phyloP scores from a whole-genome alignment of 92 coral and sea anemone species.

The Muricea muricata region DNA sequence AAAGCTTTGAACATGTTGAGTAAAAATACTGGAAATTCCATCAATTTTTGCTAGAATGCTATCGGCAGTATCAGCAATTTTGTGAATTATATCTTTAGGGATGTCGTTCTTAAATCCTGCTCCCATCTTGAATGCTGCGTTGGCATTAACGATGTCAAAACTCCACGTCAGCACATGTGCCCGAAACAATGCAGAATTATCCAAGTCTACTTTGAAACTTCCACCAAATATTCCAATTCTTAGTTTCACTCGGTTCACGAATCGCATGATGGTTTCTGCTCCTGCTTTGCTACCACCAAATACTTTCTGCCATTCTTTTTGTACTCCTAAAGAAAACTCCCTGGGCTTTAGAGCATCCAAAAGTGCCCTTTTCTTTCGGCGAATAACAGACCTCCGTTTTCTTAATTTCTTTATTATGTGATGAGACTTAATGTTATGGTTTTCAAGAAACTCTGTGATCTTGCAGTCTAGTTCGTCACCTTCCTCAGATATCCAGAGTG shows the following conservation, averaged over 20 bases:
- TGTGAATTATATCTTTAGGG: slow-evolving; percentile 92
- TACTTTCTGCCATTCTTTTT: slow-evolving; percentile 63
- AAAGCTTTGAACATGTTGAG: slow-evolving; percentile 71
- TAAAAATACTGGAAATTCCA: slow-evolving; percentile 73
- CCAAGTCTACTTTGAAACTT: slow-evolving; percentile 77
- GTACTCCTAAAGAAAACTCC: slow-evolving; percentile 71
- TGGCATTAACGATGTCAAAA: slow-evolving; percentile 73
- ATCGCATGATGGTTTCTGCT: slow-evolving; percentile 73
- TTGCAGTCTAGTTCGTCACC: slow-evolving; percentile 73
- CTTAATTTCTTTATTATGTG: slow-evolving; percentile 51
- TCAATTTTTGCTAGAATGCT: slow-evolving; percentile 70
- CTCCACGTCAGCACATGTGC: slow-evolving; percentile 70
- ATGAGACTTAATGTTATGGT: slow-evolving; percentile 65
- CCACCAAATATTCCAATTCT: slow-evolving; percentile 96
- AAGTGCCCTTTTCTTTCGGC: slow-evolving; percentile 81
- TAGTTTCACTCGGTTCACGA: slow-evolving; percentile 73
- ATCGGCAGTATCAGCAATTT: slow-evolving; percentile 83
- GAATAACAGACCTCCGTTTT: slow-evolving; percentile 49
- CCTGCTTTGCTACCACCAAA: slow-evolving; percentile 80
- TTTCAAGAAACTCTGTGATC: slow-evolving; percentile 70
- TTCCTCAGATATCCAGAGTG: slow-evolving; percentile 70
- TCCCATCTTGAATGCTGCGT: slow-evolving; percentile 86
- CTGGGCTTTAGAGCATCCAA: slow-evolving; percentile 76
- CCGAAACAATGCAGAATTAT: slow-evolving; percentile 68
- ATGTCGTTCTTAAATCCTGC: slow-evolving; percentile 95